Evolutionary conservation across 53 echinoderm and acorn worm species (phyloP), one percentile per base, ranked within the genome.

Genomic region (Holothuria leucospilota): DNA sequence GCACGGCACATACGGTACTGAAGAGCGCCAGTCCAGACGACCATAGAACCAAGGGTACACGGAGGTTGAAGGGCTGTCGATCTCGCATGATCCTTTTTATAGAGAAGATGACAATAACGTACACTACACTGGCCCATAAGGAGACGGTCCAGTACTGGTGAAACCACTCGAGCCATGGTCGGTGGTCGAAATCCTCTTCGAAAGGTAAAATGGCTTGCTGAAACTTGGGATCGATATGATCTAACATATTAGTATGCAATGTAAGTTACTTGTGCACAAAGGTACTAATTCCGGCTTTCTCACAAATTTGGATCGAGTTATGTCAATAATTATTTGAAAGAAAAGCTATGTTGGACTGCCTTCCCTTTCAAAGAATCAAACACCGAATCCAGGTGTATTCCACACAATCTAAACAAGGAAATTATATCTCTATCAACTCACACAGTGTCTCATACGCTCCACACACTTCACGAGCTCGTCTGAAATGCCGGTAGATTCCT

Each of bases 151-250:
- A 94, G 51, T 94, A 69, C 2, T 88, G 63, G 12, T 67, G 63
- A 82, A 98, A 87, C 91, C 87, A 86, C 63, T 85, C 63, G 21
- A 91, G 42, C 90, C 90, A 90, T 59, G 88, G 91, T 8, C 86
- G 71, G 68, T 93, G 90, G 78, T 93, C 92, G 46, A 93, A 98
- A 75, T 98, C 91, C 87, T 93, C 94, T 68, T 98, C 98, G 63
- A 95, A 95, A 60, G 90, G 71, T 69, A 95, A 98, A 78, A 90
- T 25, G 26, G 93, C 90, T 69, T 93, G 92, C 72, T 94, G 95
- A 53, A 93, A 92, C 23, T 85, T 69, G 24, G 90, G 90, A 69
- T 91, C 91, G 46, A 96, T 85, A 65, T 91, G 77, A 15, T 95
- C 93, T 59, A 94, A 90, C 96, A 94, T 96, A n/a, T 39, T 89